Evolutionary conservation across 2,797 vertebrate species (phyloP), one percentile per base, ranked within the genome.

Genomic region (Rhinophrynus dorsalis): DNA sequence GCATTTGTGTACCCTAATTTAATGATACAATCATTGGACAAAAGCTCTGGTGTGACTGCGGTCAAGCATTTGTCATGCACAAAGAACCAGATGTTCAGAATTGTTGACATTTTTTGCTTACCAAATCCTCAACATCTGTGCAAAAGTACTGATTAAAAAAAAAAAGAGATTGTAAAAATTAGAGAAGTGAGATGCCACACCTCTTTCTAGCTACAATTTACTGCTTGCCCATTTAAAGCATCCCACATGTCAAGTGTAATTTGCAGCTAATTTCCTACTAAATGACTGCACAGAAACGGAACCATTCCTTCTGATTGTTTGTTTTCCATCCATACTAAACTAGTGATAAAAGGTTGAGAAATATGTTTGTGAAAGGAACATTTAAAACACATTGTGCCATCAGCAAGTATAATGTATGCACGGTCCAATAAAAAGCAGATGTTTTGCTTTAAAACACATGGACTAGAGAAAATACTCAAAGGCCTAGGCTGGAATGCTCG

Each of bases 171-270:
- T 80, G 50, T 77, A 12, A 67, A 74, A 77, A 73, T 50, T 57
- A 65, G 37, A 33, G 71, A 13, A 75, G 40, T 29, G 78, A 71
- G 56, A 18, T 68, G 37, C 63, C 71, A 6, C 47, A 70, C 75
- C 75, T 78, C 48, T 81, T 83, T 57, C 73, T 63, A 76, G 48
- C 67, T 74, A 17, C 20, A 74, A 82, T 71, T 76, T 79, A 71
- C 65, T 65, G 64, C 55, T 64, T 76, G 67, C 50, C 62, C 74
- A 17, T 45, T 23, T 75, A 57, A 80, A 78, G 59, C 47, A 26
- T 71, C 20, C 55, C 67, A 75, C 59, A 32, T 44, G 70, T 65
- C 59, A 80, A 78, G 76, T 72, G 38, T 58, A 65, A 63, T 47
- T 10, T 75, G 54, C 26, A 58, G 18, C 45, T 66, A 59, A 66